Percentiles rank a stretch among this genome's conserved stretches.
These are phyloP conservation scores for Deilephila elpenor DNA, from an alignment of 2,888 invertebrate species.

Conservation along the genomic window DNA sequence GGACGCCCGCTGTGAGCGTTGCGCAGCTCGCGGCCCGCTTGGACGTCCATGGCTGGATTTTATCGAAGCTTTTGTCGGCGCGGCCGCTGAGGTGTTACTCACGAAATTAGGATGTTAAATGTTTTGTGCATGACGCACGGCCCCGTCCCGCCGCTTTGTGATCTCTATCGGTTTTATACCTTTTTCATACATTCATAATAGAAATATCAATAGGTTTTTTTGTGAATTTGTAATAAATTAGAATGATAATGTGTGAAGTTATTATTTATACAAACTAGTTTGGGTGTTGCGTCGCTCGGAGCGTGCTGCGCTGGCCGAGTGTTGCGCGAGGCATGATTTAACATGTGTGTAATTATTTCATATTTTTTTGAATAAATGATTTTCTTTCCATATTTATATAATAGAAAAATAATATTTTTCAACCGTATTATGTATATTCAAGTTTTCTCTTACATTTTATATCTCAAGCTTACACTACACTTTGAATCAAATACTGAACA, in stretches of 20 bases:
- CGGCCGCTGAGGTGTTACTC: conserved; percentile 80
- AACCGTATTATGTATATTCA: too few species aligned
- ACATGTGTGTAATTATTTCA: conserved; percentile 3
- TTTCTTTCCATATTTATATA: not conserved
- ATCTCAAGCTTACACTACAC: too few species aligned
- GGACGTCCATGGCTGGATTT: conserved; percentile 71
- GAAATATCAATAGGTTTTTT: conserved; percentile 75
- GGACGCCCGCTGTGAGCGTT: conserved; percentile 73
- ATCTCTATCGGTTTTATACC: conserved; percentile 50
- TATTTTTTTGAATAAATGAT: not conserved
- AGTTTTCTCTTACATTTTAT: too few species aligned
- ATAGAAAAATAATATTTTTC: too few species aligned
- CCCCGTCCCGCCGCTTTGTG: conserved; percentile 64
- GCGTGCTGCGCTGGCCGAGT: conserved; percentile 8
- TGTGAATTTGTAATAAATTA: conserved; percentile 56
- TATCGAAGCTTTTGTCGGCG: conserved; percentile 82
- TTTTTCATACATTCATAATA: conserved; percentile 61
- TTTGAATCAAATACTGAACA: too few species aligned
- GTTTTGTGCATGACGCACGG: conserved; percentile 81
- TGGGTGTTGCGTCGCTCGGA: conserved; percentile 21
- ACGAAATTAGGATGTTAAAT: conserved; percentile 82
- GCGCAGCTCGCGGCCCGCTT: conserved; percentile 30
- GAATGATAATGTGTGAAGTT: conserved; percentile 64
- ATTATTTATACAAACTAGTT: conserved; percentile 41
- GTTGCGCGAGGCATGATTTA: not conserved